phyloP scores from a whole-genome alignment of 2,888 invertebrate genomes.

The Lomographa bimaculata region DNA sequence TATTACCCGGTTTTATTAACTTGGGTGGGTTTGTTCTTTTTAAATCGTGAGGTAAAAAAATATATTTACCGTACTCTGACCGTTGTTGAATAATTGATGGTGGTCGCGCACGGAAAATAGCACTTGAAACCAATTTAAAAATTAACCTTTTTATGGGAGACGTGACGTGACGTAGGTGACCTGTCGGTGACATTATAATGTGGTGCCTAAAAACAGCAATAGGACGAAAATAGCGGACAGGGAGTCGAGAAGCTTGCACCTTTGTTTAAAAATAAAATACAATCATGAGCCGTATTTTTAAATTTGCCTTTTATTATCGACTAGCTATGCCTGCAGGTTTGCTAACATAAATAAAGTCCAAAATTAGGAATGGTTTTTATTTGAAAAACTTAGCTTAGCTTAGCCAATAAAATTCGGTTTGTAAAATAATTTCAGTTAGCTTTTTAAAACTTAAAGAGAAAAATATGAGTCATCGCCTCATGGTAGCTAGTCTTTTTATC shows the following conservation, averaged over 20 bases:
- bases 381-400: too few relatives aligned
- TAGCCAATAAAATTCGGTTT: too few relatives aligned
- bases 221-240: not conserved
- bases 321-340: too few relatives aligned
- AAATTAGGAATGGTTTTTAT: too few relatives aligned
- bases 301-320: too few relatives aligned
- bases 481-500: too few relatives aligned
- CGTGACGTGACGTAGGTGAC: conserved; percentile 36
- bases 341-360: too few relatives aligned
- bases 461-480: too few relatives aligned
- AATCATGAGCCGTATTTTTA: too few relatives aligned
- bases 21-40: conserved; percentile 9
- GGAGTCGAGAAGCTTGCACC: not conserved
- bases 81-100: conserved; percentile 63
- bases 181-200: conserved; percentile 38
- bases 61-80: conserved; percentile 33
- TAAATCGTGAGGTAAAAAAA: conserved; percentile 11
- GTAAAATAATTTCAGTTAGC: too few relatives aligned
- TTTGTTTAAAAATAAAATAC: not conserved
- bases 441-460: too few relatives aligned
- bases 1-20: conserved; percentile 7
- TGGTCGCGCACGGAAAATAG: conserved; percentile 51
- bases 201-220: conserved; percentile 22
- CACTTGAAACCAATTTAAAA: conserved; percentile 59
- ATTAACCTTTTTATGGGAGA: conserved; percentile 46